Percentiles rank a stretch among this genome's conserved stretches.
phyloP scores from a whole-genome alignment of 2,888 invertebrate genomes.

The Microchrysa polita region DNA sequence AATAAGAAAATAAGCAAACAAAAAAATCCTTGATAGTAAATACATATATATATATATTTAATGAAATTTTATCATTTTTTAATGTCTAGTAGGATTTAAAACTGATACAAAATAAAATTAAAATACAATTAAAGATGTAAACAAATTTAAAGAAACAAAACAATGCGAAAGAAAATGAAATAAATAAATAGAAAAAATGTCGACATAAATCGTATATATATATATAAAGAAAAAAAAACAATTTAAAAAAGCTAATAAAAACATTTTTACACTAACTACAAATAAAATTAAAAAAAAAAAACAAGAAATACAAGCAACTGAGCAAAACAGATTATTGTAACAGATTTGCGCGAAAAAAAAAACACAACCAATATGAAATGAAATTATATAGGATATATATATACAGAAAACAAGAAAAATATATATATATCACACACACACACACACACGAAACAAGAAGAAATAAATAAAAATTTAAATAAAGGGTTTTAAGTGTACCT shows the following conservation, averaged over 20 bases:
- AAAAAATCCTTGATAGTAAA: slow-evolving; percentile 9
- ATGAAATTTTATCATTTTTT: slow-evolving; percentile 11
- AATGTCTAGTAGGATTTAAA: slow-evolving; percentile 11
- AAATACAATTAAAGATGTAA: not conserved
- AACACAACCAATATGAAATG: not conserved
- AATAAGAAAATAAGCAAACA: not conserved
- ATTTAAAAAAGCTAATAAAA: not conserved
- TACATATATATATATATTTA: slow-evolving; percentile 4
- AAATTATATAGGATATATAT: not conserved
- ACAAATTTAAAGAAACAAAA: not conserved
- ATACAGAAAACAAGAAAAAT: slow-evolving; percentile 9
- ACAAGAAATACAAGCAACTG: not conserved
- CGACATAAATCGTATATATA: not conserved
- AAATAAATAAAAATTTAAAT: too few species aligned
- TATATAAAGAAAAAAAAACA: too few species aligned
- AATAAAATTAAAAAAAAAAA: too few species aligned
- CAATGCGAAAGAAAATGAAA: too few species aligned
- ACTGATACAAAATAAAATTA: not conserved
- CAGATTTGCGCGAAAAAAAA: not conserved
- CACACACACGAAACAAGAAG: too few species aligned
- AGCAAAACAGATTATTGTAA: too few species aligned
- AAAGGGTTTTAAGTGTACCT: slow-evolving; percentile 28
- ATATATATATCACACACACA: too few species aligned
- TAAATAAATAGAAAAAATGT: too few species aligned
- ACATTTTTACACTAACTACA: slow-evolving; percentile 11